Base-by-base conservation (phyloP, 1,140 invertebrate genomes). In the Patella vulgata region DNA sequence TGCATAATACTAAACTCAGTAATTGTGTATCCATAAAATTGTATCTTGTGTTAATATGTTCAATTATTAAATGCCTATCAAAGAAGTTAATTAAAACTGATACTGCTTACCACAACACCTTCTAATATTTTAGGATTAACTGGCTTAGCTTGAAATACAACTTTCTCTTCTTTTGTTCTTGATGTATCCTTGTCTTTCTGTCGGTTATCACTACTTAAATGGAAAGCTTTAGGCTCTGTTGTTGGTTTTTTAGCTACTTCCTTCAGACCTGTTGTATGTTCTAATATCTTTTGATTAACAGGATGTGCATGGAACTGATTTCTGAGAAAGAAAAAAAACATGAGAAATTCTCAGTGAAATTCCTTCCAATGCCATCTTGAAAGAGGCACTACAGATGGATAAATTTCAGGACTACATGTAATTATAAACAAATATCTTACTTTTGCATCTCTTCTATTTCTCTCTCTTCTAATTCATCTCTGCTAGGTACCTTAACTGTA, bases 301-400 rank as follows among this genome's bases (percentile, higher is more conserved):
- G 74, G 74, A 11, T 75, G 62, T n/a, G 82, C 81, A 64, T 81
- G 80, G 42, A 84, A 83, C 59, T 82, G 75, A 44, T 78, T 51
- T 57, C 78, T 83, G 61, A 33, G 56, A 59, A 46, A 39, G 31
- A 40, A 65, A 68, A 14, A 19, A 23, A n/a, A n/a, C n/a, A n/a
- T n/a, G n/a, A n/a, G n/a, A n/a, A n/a, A n/a, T n/a, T n/a, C n/a
- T n/a, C n/a, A n/a, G n/a, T n/a, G n/a, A n/a, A n/a, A n/a, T n/a
- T n/a, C n/a, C n/a, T n/a, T n/a, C n/a, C n/a, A n/a, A n/a, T n/a
- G n/a, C n/a, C n/a, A n/a, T n/a, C n/a, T n/a, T n/a, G n/a, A n/a
- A n/a, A n/a, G n/a, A n/a, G n/a, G n/a, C n/a, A n/a, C n/a, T n/a
- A n/a, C n/a, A n/a, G n/a, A n/a, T n/a, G n/a, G n/a, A n/a, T 14